These are phyloP conservation scores for Orius laevigatus DNA, from an alignment of 1,140 invertebrate species.

Conservation along the genomic window DNA sequence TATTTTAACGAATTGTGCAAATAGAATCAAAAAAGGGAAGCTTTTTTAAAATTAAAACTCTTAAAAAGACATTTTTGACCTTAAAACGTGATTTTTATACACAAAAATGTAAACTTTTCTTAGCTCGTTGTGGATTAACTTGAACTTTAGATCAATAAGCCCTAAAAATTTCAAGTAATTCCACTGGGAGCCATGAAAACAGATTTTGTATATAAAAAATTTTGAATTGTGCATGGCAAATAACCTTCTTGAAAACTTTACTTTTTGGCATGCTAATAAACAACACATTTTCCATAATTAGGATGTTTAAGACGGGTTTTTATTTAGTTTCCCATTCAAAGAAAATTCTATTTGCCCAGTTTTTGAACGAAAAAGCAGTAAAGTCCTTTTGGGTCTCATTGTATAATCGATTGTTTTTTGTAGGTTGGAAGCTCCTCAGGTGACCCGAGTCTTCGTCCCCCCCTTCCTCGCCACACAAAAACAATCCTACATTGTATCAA, in stretches of 20 bases:
- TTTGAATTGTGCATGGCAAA: too few species aligned
- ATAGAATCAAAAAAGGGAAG: too few species aligned
- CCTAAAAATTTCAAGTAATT: too few species aligned
- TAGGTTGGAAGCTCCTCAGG: slow-evolving; percentile 15
- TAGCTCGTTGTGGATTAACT: too few species aligned
- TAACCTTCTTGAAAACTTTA: neutral
- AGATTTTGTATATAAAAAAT: too few species aligned
- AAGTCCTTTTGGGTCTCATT: neutral
- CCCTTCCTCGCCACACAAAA: neutral
- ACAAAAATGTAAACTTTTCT: too few species aligned
- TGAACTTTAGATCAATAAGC: too few species aligned
- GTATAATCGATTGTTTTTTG: slow-evolving; percentile 9
- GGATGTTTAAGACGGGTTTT: neutral
- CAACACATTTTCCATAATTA: neutral
- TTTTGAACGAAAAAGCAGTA: neutral
- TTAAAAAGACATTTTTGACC: too few species aligned
- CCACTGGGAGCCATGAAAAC: too few species aligned
- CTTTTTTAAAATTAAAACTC: too few species aligned
- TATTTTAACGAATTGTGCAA: too few species aligned
- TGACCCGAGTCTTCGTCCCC: slow-evolving; percentile 1
- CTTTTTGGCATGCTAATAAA: slow-evolving; percentile 1
- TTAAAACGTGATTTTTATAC: too few species aligned
- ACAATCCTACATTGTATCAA: slow-evolving; percentile 1
- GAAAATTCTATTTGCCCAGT: neutral
- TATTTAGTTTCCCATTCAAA: neutral